phyloP scores from a whole-genome alignment of 2,888 invertebrate genomes.

The Drosophila neotestacea region DNA sequence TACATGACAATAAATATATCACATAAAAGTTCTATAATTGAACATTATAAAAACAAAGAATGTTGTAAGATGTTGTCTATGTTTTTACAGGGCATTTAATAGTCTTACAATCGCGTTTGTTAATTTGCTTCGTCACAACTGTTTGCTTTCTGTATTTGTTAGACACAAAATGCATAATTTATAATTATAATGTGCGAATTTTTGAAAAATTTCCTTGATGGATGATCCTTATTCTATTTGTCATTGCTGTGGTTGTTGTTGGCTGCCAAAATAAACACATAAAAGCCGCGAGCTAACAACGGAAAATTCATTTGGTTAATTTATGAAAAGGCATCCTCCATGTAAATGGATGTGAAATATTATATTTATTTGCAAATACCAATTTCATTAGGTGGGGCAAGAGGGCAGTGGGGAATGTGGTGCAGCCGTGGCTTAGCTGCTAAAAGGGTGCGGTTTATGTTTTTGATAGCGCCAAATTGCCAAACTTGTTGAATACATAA shows the following conservation, averaged over 20 bases:
- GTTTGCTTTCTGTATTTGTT: slow-evolving; percentile 14
- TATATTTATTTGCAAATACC: slow-evolving; percentile 15
- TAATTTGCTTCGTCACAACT: slow-evolving; percentile 8
- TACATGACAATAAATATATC: too few relatives aligned
- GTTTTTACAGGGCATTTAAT: slow-evolving; percentile 2
- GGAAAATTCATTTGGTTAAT: slow-evolving; percentile 17
- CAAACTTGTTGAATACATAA: slow-evolving; percentile 1
- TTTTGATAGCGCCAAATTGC: slow-evolving; percentile 19
- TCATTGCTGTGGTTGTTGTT: slow-evolving; percentile 10
- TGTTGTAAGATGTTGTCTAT: neutral
- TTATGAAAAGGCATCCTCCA: slow-evolving; percentile 8
- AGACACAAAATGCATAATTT: slow-evolving; percentile 44
- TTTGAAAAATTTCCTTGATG: slow-evolving; percentile 11
- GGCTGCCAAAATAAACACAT: slow-evolving; percentile 8
- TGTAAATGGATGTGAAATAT: slow-evolving; percentile 15
- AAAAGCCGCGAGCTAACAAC: slow-evolving; percentile 17
- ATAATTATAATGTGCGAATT: slow-evolving; percentile 26
- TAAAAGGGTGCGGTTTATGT: slow-evolving; percentile 33
- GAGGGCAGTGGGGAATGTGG: neutral
- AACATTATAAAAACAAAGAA: neutral
- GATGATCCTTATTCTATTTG: slow-evolving; percentile 4
- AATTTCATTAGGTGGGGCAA: slow-evolving; percentile 4
- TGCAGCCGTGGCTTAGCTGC: neutral
- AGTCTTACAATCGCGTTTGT: neutral
- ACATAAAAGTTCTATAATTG: too few relatives aligned